Conservation (phyloP, 2,113 vertebrate species). For the Tetrao urogallus region DNA sequence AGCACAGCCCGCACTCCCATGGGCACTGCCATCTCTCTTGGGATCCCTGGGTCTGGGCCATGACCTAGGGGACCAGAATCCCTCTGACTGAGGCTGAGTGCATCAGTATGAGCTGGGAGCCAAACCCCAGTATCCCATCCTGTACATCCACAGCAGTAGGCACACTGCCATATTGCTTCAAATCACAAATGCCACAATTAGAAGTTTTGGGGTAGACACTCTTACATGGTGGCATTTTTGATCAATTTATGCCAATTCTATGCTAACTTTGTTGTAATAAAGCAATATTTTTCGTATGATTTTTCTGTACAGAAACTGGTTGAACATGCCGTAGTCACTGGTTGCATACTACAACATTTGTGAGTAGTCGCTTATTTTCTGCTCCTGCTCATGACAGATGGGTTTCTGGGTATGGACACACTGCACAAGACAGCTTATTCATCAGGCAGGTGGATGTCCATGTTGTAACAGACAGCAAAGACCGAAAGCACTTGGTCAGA, state of each 20-base stretch:
- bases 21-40: background rate
- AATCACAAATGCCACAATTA: background rate
- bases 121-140: background rate
- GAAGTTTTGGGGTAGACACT: background rate
- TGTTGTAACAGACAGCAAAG: background rate
- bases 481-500: background rate
- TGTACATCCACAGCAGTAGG: background rate
- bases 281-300: background rate
- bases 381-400: background rate
- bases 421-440: background rate
- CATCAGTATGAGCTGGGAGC: background rate
- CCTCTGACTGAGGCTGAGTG: background rate
- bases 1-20: background rate
- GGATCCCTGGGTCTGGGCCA: background rate
- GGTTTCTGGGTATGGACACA: background rate
- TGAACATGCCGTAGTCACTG: background rate
- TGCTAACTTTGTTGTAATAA: background rate
- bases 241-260: background rate
- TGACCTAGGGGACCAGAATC: background rate
- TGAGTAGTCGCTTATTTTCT: background rate
- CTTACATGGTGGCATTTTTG: background rate
- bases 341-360: background rate
- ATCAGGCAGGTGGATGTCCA: background rate
- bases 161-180: rapidly evolving
- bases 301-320: background rate